phyloP scores from a whole-genome alignment of 2,797 vertebrate genomes.

The Anguilla megastoma region DNA sequence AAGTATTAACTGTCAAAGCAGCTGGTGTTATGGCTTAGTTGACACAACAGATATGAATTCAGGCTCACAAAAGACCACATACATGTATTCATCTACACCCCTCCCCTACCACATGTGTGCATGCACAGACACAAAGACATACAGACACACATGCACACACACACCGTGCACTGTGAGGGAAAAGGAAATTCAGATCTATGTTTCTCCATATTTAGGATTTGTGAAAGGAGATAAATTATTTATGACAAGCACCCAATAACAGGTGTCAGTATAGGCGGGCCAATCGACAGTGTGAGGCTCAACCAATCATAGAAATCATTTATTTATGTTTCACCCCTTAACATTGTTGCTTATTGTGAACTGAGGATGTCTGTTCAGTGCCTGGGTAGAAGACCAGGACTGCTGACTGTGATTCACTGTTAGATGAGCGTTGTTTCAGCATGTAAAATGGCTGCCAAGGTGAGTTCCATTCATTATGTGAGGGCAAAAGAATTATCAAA shows the following conservation, averaged over 20 bases:
- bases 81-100: slow-evolving; percentile 49
- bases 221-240: slow-evolving; percentile 62
- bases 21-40: neutral
- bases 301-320: slow-evolving; percentile 59
- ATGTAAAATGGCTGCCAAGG: neutral
- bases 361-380: slow-evolving; percentile 38
- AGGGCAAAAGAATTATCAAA: neutral
- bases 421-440: neutral
- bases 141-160: slow-evolving; percentile 30
- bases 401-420: neutral
- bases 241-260: slow-evolving; percentile 57
- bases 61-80: slow-evolving; percentile 9
- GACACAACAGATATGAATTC: neutral
- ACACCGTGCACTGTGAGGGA: slow-evolving; percentile 60
- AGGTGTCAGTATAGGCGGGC: slow-evolving; percentile 59
- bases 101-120: neutral
- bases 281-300: slow-evolving; percentile 36
- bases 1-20: neutral
- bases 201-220: slow-evolving; percentile 64
- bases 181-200: neutral
- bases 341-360: slow-evolving; percentile 62
- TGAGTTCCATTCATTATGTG: neutral
- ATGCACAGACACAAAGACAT: neutral
- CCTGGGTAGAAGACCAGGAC: neutral
- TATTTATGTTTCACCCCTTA: slow-evolving; percentile 56